phyloP scores from a whole-genome alignment of 2,797 vertebrate species.

The Mareca strepera region DNA sequence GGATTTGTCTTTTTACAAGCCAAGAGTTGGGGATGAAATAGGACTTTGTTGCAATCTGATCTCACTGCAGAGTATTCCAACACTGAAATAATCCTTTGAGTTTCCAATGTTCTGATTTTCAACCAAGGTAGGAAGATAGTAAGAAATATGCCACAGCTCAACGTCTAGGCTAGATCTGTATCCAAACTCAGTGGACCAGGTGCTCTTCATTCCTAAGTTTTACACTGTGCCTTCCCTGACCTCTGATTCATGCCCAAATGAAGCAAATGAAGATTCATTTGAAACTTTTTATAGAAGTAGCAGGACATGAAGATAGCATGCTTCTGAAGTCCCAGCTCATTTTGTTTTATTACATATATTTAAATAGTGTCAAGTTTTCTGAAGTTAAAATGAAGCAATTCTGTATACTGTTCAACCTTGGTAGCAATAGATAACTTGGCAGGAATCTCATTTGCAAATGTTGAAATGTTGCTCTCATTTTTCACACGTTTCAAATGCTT shows the following conservation, averaged over 20 bases:
- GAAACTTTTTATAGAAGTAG: neutral
- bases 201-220: neutral
- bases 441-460: constrained; percentile 56
- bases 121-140: neutral
- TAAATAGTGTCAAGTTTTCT: constrained; percentile 23
- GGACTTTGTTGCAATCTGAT: neutral
- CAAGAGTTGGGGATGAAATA: neutral
- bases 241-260: neutral
- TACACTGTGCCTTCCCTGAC: neutral
- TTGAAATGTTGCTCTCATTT: constrained; percentile 49
- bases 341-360: constrained; percentile 20
- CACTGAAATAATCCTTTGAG: neutral
- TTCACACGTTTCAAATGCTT: constrained; percentile 8
- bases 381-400: constrained; percentile 17
- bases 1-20: neutral
- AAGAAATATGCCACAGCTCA: neutral
- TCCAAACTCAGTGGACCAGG: accelerated
- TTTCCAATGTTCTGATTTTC: neutral
- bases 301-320: neutral
- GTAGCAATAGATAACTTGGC: neutral
- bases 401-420: neutral
- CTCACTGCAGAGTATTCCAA: neutral
- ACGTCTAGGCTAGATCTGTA: neutral
- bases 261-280: neutral
- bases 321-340: neutral